Evolutionary conservation across 2,797 vertebrate genomes (phyloP), one percentile per base, ranked within the genome.

Genomic region (Microhierax caerulescens): DNA sequence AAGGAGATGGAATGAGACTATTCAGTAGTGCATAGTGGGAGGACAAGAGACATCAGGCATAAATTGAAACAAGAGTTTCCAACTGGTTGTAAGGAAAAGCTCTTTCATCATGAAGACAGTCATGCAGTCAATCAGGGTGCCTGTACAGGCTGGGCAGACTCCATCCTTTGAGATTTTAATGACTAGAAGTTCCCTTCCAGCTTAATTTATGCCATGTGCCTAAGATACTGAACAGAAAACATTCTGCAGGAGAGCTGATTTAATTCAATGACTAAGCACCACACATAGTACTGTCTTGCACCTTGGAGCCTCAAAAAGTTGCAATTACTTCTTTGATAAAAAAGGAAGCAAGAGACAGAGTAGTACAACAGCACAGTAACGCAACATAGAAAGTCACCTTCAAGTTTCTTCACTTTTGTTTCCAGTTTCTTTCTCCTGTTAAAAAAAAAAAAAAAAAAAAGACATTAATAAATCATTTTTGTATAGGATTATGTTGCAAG

Each of bases 401-500:
- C 98, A 47, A 98, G 95, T 70, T 98, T 98, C 88, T 98, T 99
- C 82, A 99, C 97, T 95, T 98, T 98, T 24, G 98, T 97, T 98
- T 99, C 98, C 76, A 99, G 98, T 70, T 98, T 98, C 95, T 98
- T 98, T 90, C 98, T 99, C 96, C 99, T 99, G 81, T 93, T 78
- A 95, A 68, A 97, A 91, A 91, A 45, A 92, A 91, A 39, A 39
- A 39, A 39, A 39, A 3, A 39, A 92, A 91, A 24, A 79, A 43
- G 41, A 43, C 22, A 85, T 75, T 34, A 73, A 60, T 7, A 63
- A 5, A 59, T 12, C 0, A 68, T 56, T 84, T 86, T 37, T 23
- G 0, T 6, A 79, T 2, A 65, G 8, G 69, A 72, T 47, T 65
- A 67, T 1, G 2, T 22, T 80, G 25, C 54, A 63, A 20, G 17